phyloP scores from a whole-genome alignment of 2,888 invertebrate species.

The Drosophila prolongata region DNA sequence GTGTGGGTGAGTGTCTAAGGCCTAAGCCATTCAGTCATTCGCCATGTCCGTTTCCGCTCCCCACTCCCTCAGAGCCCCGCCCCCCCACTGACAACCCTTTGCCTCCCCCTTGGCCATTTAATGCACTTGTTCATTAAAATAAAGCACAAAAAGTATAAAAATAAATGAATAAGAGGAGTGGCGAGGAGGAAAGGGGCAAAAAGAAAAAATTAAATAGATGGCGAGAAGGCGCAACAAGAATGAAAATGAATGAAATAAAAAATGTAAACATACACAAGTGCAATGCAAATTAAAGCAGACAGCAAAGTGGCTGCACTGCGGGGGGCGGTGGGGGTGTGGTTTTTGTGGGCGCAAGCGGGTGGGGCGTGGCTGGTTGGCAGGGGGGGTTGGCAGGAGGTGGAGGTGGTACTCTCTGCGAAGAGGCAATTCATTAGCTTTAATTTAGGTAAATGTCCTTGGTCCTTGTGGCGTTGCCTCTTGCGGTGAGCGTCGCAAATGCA shows the following conservation, averaged over 20 bases:
- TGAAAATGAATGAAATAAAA: constrained; percentile 80
- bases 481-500: constrained; percentile 75
- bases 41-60: constrained; percentile 54
- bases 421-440: constrained; percentile 79
- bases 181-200: neutral
- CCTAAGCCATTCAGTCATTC: constrained; percentile 72
- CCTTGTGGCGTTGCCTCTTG: constrained; percentile 78
- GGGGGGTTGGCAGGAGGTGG: constrained; percentile 16
- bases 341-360: neutral
- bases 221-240: constrained; percentile 69
- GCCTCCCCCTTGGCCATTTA: constrained; percentile 63
- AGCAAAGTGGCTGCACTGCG: constrained; percentile 75
- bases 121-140: constrained; percentile 80
- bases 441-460: constrained; percentile 81
- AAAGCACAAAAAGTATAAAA: constrained; percentile 43
- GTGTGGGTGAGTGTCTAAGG: constrained; percentile 48
- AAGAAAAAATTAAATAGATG: constrained; percentile 7
- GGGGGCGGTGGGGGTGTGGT: constrained; percentile 8
- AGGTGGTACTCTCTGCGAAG: constrained; percentile 65
- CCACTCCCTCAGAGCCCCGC: too few relatives aligned
- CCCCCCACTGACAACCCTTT: too few relatives aligned
- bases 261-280: constrained; percentile 81
- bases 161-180: constrained; percentile 45
- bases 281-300: constrained; percentile 80
- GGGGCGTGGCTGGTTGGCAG: neutral